phyloP scores from a whole-genome alignment of 2,888 invertebrate genomes.

The Sisyra nigra region DNA sequence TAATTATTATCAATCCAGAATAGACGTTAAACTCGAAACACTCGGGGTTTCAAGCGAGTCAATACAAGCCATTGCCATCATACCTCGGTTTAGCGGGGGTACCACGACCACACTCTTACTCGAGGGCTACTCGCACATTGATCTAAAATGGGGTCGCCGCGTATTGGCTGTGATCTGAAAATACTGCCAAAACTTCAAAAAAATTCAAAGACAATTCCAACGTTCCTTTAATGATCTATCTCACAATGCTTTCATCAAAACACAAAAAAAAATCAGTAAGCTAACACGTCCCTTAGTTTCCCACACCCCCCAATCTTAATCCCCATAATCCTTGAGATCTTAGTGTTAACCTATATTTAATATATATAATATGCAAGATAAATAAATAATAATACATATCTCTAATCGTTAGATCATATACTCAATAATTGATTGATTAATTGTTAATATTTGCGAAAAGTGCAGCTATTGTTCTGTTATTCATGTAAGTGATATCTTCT shows the following conservation, averaged over 20 bases:
- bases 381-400: constrained; percentile 28
- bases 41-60: background rate
- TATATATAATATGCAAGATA: constrained; percentile 12
- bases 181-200: constrained; percentile 24
- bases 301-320: background rate
- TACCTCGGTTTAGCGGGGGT: no score
- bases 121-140: no score
- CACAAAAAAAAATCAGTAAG: constrained; percentile 9
- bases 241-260: background rate
- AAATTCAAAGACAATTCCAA: constrained; percentile 5
- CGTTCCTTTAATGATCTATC: background rate
- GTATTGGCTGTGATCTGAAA: constrained; percentile 27
- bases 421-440: constrained; percentile 13
- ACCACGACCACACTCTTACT: no score
- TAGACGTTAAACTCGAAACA: no score
- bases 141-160: constrained; percentile 18
- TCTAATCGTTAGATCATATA: constrained; percentile 17
- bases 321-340: constrained; percentile 5
- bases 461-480: constrained; percentile 32
- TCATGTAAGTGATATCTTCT: constrained; percentile 24
- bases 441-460: constrained; percentile 23
- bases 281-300: constrained; percentile 2
- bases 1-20: constrained; percentile 14
- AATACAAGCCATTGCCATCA: no score
- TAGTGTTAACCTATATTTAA: background rate